phyloP scores from a whole-genome alignment of 2,113 vertebrate genomes.

The Tenrec ecaudatus region DNA sequence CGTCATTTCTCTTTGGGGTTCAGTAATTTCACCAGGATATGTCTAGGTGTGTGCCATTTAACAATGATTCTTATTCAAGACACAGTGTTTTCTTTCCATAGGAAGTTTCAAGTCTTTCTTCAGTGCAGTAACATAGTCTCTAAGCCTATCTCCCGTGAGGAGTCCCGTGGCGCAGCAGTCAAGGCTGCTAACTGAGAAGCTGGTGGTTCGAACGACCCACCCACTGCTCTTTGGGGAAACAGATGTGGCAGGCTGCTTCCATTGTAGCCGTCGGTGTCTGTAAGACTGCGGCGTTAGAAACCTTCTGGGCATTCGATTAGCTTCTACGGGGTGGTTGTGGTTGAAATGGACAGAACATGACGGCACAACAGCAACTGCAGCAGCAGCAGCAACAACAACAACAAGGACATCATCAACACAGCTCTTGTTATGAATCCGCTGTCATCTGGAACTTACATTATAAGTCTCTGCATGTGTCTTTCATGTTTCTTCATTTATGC shows the following conservation, averaged over 20 bases:
- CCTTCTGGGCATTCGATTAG: neutral
- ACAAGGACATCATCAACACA: neutral
- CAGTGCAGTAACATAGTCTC: neutral
- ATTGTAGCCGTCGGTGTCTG: too few species aligned
- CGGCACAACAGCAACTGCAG: neutral
- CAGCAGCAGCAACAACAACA: neutral
- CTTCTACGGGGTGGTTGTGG: neutral
- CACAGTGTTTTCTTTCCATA: neutral
- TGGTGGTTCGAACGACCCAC: neutral
- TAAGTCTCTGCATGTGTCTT: neutral
- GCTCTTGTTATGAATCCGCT: neutral
- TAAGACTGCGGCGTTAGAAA: neutral
- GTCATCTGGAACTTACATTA: neutral
- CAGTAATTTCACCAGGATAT: neutral
- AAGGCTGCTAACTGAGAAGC: neutral
- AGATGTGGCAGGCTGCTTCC: neutral
- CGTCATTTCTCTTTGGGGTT: constrained; percentile 10
- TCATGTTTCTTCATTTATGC: neutral
- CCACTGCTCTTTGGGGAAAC: neutral
- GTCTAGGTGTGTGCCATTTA: neutral
- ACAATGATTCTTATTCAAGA: constrained; percentile 20
- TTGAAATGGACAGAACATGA: neutral
- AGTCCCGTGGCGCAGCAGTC: neutral
- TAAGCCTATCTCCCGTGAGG: neutral
- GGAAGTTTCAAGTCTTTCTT: constrained; percentile 35